Percentiles rank a stretch among this genome's conserved stretches.
phyloP scores from a whole-genome alignment of 2,888 invertebrate species.

The Catocala fraxini region DNA sequence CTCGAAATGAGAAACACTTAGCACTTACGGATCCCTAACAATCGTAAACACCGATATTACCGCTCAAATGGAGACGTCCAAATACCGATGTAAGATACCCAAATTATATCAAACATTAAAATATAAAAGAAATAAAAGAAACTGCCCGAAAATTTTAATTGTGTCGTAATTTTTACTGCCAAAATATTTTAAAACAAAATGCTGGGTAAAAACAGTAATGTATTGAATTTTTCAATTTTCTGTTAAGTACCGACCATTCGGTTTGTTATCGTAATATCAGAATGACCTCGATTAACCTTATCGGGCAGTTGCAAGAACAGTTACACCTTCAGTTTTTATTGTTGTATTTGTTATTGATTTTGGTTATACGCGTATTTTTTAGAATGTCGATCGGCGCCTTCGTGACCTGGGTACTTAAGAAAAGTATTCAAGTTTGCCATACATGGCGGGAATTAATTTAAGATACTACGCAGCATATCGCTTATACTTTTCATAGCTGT shows the following conservation, averaged over 20 bases:
- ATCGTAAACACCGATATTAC: constrained; percentile 38
- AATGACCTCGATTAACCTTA: constrained; percentile 61
- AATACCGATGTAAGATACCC: constrained; percentile 29
- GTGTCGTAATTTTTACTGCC: constrained; percentile 52
- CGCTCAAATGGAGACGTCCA: constrained; percentile 49
- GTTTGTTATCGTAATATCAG: constrained; percentile 50
- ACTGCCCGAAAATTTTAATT: constrained; percentile 45
- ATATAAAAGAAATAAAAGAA: constrained; percentile 35
- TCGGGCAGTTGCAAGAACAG: constrained; percentile 48
- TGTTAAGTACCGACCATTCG: constrained; percentile 40
- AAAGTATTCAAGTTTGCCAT: constrained; percentile 9
- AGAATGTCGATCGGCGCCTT: constrained; percentile 25
- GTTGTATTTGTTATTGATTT: constrained; percentile 47
- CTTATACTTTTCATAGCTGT: background rate
- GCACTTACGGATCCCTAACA: constrained; percentile 27
- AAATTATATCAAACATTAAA: constrained; percentile 42
- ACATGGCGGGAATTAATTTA: constrained; percentile 23
- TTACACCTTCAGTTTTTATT: constrained; percentile 45
- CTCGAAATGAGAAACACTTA: constrained; percentile 28
- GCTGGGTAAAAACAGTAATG: constrained; percentile 40
- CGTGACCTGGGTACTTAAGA: constrained; percentile 16
- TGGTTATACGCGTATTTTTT: constrained; percentile 29
- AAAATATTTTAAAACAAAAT: constrained; percentile 45
- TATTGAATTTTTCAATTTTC: constrained; percentile 50
- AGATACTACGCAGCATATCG: constrained; percentile 5